Evolutionary conservation across 2,797 vertebrate species (phyloP).

Genomic region (Hipposideros larvatus): DNA sequence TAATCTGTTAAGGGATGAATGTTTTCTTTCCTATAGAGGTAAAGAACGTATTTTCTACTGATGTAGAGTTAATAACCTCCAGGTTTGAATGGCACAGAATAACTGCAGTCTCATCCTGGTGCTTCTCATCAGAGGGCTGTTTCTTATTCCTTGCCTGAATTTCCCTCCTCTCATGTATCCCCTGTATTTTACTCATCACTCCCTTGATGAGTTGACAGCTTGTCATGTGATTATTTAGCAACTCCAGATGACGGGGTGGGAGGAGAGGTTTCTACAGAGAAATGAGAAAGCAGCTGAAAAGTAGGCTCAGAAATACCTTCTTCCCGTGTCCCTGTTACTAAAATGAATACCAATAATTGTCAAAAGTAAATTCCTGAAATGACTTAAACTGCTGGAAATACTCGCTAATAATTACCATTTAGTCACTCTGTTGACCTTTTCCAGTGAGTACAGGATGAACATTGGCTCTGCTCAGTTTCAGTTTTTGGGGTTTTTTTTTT

Average conservation of each 20-base stretch:
- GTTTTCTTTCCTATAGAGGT: background rate
- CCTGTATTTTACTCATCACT: background rate
- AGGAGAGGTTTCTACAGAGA: background rate
- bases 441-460: background rate
- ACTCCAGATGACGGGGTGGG: background rate
- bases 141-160: background rate
- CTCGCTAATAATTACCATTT: conserved; percentile 13
- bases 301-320: background rate
- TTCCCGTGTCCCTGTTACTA: background rate
- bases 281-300: conserved; percentile 18
- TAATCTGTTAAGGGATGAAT: background rate
- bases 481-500: background rate
- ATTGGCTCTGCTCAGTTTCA: background rate
- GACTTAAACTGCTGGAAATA: conserved; percentile 67
- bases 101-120: background rate
- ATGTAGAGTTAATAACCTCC: background rate
- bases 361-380: conserved; percentile 68
- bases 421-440: conserved; percentile 67
- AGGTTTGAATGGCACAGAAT: background rate
- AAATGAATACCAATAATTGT: conserved; percentile 61
- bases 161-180: background rate
- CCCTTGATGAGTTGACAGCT: background rate
- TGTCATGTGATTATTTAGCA: background rate
- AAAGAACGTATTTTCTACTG: background rate
- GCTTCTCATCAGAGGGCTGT: background rate